A percentile compares a stretch with the other conserved stretches of the same genome.
Evolutionary conservation across 2,888 invertebrate species (phyloP).

Genomic region (Cybosia mesomella): DNA sequence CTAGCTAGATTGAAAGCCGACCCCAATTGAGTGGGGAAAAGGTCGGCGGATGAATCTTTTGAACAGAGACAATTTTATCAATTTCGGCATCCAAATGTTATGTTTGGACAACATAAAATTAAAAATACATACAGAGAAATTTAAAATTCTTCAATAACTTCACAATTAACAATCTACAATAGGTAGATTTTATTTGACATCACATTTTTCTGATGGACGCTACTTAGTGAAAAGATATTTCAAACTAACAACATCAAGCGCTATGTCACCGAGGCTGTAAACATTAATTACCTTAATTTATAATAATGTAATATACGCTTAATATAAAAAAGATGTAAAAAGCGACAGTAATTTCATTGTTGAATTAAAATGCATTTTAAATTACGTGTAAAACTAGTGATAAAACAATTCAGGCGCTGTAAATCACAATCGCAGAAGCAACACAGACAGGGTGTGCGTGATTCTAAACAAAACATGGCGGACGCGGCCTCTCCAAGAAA

Average conservation of each 20-base stretch:
- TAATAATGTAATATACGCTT: neutral
- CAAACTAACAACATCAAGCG: neutral
- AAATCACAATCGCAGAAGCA: conserved; percentile 79
- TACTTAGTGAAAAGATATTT: neutral
- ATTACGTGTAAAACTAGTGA: conserved; percentile 62
- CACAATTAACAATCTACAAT: too few relatives aligned
- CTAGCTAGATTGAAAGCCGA: too few relatives aligned
- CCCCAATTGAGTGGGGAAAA: too few relatives aligned
- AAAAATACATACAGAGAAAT: too few relatives aligned
- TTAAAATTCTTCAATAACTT: too few relatives aligned
- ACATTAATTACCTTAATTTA: conserved; percentile 3
- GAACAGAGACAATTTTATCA: too few relatives aligned
- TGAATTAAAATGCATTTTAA: conserved; percentile 54
- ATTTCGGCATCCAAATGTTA: too few relatives aligned
- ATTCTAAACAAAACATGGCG: conserved; percentile 84
- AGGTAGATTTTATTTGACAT: too few relatives aligned
- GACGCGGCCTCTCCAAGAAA: conserved; percentile 80
- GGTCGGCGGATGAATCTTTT: too few relatives aligned
- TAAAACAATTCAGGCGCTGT: conserved; percentile 70
- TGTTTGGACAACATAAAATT: too few relatives aligned
- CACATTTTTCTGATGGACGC: neutral
- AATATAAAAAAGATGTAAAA: conserved; percentile 7
- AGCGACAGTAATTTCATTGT: conserved; percentile 34
- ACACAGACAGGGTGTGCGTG: conserved; percentile 81
- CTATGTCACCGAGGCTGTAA: neutral